Evolutionary conservation across 2,888 invertebrate species (phyloP).

Genomic region (Himalopsyche kuldschensis): DNA sequence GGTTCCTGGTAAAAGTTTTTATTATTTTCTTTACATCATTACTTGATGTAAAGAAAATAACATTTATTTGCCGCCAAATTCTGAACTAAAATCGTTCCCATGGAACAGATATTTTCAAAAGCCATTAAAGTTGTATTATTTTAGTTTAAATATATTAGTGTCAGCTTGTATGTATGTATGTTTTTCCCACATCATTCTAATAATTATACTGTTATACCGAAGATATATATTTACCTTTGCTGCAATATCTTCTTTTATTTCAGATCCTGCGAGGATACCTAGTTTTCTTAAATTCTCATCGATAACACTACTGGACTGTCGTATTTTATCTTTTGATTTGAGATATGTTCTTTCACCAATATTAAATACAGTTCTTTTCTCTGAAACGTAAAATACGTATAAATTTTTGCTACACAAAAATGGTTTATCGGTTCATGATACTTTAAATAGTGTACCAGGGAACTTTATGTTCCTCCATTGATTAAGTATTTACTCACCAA

Average conservation of each 20-base stretch:
- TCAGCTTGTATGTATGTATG: too few relatives aligned
- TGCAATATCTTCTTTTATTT: conserved; percentile 47
- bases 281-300: conserved; percentile 58
- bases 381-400: neutral
- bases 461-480: too few relatives aligned
- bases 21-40: too few relatives aligned
- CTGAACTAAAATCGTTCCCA: too few relatives aligned
- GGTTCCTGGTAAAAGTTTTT: too few relatives aligned
- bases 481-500: conserved; percentile 41
- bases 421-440: neutral
- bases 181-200: too few relatives aligned
- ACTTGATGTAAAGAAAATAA: too few relatives aligned
- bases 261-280: conserved; percentile 52
- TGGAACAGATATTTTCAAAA: too few relatives aligned
- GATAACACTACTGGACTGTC: conserved; percentile 44
- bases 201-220: neutral
- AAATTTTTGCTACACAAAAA: neutral
- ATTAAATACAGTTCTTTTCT: conserved; percentile 35
- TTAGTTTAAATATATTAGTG: too few relatives aligned
- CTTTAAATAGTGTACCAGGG: neutral
- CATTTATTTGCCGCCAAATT: too few relatives aligned
- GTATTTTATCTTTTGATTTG: conserved; percentile 42
- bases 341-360: conserved; percentile 42
- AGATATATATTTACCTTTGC: conserved; percentile 49
- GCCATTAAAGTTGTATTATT: too few relatives aligned